A percentile compares a stretch with the other conserved stretches of the same genome.
Evolutionary conservation across 2,113 vertebrate species (phyloP).

Genomic region (Todiramphus saurophagus): DNA sequence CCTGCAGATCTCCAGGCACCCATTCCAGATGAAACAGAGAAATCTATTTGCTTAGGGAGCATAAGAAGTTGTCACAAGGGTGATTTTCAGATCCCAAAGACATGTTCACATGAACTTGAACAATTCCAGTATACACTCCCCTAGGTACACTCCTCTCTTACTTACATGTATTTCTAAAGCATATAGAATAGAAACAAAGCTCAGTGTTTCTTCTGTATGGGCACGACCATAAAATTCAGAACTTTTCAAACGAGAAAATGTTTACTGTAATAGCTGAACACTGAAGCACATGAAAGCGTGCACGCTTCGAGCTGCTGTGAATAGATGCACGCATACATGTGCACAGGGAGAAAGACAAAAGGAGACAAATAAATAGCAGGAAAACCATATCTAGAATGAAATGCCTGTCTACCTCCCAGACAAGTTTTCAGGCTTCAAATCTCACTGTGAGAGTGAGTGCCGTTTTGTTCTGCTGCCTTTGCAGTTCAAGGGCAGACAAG

Average conservation of each 20-base stretch:
- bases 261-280: background rate
- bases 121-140: background rate
- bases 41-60: background rate
- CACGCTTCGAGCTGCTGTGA: background rate
- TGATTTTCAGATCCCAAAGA: background rate
- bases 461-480: background rate
- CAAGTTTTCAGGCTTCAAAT: background rate
- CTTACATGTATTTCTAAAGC: background rate
- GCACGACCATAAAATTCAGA: background rate
- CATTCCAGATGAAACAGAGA: background rate
- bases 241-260: background rate
- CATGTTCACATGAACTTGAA: background rate
- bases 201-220: background rate
- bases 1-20: conserved; percentile 10
- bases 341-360: background rate
- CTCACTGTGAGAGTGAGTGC: background rate
- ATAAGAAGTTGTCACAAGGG: background rate
- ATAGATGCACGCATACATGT: background rate
- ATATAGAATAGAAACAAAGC: background rate
- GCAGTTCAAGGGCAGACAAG: background rate
- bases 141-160: background rate
- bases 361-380: background rate
- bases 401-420: background rate
- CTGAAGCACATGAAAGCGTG: background rate
- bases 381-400: background rate